A percentile compares a stretch with the other conserved stretches of the same genome.
Conservation (phyloP, 2,113 vertebrate species). For the Rhinoderma darwinii region DNA sequence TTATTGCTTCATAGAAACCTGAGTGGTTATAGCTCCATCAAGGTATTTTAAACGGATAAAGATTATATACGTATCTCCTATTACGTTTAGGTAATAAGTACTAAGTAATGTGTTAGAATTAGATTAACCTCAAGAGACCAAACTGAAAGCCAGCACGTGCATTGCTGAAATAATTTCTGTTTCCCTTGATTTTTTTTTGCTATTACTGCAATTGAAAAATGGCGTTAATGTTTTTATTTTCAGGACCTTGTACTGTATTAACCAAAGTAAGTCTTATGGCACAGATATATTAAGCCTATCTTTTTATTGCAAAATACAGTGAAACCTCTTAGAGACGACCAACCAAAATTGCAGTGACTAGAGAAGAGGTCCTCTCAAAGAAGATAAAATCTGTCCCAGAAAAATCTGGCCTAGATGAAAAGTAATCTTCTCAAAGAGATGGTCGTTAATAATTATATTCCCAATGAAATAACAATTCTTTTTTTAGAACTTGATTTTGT, state of each 20-base stretch:
- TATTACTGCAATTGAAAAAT: neutral
- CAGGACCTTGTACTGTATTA: neutral
- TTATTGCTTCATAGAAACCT: constrained; percentile 21
- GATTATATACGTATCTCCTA: neutral
- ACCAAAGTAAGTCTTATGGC: neutral
- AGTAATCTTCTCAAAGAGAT: no score
- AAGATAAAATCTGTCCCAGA: no score
- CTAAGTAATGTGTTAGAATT: constrained; percentile 18
- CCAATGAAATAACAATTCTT: no score
- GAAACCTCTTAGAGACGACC: no score
- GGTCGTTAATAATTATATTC: no score
- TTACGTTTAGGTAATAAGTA: constrained; percentile 9
- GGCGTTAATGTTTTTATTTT: neutral
- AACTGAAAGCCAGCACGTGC: constrained; percentile 14
- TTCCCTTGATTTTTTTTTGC: neutral
- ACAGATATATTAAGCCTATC: neutral
- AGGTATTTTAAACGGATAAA: neutral
- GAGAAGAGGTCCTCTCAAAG: no score
- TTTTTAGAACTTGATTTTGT: no score
- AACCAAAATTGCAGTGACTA: no score
- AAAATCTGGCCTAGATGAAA: no score
- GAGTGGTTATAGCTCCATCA: constrained; percentile 21
- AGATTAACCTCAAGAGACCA: neutral
- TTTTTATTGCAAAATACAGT: neutral
- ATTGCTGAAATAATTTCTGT: neutral